A percentile compares a stretch with the other conserved stretches of the same genome.
Conservation (phyloP, 2,113 vertebrate genomes). For the Entomyzon cyanotis region DNA sequence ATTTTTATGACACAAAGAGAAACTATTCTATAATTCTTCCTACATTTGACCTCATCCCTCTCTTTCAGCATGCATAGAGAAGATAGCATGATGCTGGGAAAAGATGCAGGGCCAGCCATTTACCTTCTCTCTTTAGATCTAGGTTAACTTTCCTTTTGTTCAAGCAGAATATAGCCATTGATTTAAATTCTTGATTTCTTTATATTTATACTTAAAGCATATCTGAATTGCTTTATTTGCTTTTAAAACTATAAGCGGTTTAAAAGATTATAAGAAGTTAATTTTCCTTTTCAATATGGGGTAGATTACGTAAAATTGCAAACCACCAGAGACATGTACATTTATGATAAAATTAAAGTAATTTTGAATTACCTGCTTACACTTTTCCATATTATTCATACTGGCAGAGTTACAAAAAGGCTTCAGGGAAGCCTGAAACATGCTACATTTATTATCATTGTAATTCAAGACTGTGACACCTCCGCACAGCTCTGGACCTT, state of each 20-base stretch:
- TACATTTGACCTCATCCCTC: neutral
- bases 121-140: neutral
- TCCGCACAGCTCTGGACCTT: neutral
- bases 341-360: neutral
- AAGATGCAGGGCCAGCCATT: neutral
- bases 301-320: neutral
- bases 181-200: neutral
- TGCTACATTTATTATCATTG: neutral
- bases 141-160: neutral
- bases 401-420: neutral
- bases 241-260: neutral
- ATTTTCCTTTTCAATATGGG: neutral
- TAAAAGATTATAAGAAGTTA: neutral
- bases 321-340: neutral
- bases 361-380: neutral
- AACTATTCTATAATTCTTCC: neutral
- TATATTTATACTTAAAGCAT: neutral
- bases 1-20: neutral
- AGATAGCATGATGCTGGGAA: neutral
- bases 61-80: neutral
- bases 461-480: neutral
- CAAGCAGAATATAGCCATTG: neutral
- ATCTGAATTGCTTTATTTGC: neutral
- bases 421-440: neutral
- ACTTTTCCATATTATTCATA: neutral